Evolutionary conservation across 2,888 invertebrate species (phyloP).

Genomic region (Harpalus rufipes): DNA sequence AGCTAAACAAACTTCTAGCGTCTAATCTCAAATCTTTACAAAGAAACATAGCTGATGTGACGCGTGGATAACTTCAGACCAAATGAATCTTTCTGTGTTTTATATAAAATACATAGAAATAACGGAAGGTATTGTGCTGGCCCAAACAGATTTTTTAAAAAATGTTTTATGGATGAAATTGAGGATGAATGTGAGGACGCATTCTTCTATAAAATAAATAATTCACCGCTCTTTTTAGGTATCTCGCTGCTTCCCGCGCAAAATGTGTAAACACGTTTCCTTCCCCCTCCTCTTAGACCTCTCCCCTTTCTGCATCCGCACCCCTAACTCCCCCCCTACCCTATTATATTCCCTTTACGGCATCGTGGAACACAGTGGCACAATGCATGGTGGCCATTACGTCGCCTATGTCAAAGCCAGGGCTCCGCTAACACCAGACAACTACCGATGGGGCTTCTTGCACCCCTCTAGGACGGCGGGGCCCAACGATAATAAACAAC

Average conservation of each 20-base stretch:
- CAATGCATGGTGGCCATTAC: constrained; percentile 93
- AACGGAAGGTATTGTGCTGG: no score
- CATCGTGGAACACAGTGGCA: constrained; percentile 96
- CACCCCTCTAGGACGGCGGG: constrained; percentile 79
- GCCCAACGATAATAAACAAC: constrained; percentile 73
- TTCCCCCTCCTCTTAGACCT: constrained; percentile 93
- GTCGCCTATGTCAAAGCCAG: constrained; percentile 96
- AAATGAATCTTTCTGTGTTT: no score
- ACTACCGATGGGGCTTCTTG: constrained; percentile 86
- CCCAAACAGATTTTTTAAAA: no score
- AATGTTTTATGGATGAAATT: not conserved
- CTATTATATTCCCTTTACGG: constrained; percentile 95
- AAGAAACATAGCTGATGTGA: no score
- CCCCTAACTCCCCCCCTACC: constrained; percentile 81
- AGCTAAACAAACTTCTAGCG: no score
- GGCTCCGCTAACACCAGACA: constrained; percentile 81
- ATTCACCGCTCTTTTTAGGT: constrained; percentile 22
- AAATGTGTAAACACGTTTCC: constrained; percentile 91
- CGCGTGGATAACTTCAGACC: no score
- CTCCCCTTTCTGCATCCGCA: constrained; percentile 90
- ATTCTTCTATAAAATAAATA: no score
- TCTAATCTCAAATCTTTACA: no score
- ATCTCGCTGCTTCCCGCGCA: constrained; percentile 74
- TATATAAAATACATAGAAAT: no score
- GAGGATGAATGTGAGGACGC: no score